Base-by-base conservation (phyloP, 1,140 invertebrate genomes). In the Caenorhabditis briggsae region DNA sequence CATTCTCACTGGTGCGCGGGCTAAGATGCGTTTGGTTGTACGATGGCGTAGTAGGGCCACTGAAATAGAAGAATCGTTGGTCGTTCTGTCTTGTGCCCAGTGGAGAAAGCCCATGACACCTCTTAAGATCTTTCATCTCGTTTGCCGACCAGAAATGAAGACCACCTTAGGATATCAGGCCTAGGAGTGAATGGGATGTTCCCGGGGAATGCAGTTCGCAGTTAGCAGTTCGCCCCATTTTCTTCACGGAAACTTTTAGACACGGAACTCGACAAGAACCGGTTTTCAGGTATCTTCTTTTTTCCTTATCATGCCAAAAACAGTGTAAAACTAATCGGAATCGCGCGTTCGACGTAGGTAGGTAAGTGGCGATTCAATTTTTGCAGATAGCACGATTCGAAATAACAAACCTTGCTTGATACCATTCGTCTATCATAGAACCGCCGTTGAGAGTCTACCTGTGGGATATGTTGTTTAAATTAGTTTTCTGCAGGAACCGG, bases 31-130 rank as follows among this genome's bases (percentile, higher is more conserved):
- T 83, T 18, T 61, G 56, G 55, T 70, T 86, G 41, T 59, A 83
- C n/a, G 82, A 83, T 20, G 85, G 85, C 48, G 85, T 86, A 41
- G 85, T 86, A 5, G 85, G 85, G 43, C 85, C 85, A 43, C 85
- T 83, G 82, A 58, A 83, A 83, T 41, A 18, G 59, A 12, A 11
- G 33, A 20, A 59, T 59, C 59, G 3, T 59, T 83, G 53, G 14
- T 56, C 20, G n/a, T 64, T 83, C 12, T 58, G 58, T 25, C 43
- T 83, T 48, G 23, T 83, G 55, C 41, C 25, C 5, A 18, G 33
- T 33, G 33, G 33, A 33, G 33, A 33, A 33, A 33, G 33, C 33
- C 33, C 9, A 43, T 41, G 55, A 59, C 82, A 59, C 25, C 82
- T 58, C 55, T 83, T 48, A 7, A 83, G 12, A 14, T 23, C 25